Evolutionary conservation across 2,797 vertebrate species (phyloP).

Genomic region (Halcyon smyrnensis): DNA sequence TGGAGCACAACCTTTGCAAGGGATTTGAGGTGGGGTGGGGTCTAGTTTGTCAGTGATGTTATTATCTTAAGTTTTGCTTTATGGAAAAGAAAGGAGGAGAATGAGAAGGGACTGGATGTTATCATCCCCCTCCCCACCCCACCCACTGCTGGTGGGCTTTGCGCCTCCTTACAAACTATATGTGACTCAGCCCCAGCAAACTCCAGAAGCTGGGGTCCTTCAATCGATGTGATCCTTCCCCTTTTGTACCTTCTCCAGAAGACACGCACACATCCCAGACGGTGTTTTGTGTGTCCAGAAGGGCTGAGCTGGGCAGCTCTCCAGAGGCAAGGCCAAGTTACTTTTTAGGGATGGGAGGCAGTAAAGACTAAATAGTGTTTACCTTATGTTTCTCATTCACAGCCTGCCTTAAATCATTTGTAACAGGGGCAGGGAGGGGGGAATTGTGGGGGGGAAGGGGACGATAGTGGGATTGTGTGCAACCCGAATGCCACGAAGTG

Average conservation of each 20-base stretch:
- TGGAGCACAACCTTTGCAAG: neutral
- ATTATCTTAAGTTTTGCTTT: neutral
- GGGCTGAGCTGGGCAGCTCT: slow-evolving; percentile 13
- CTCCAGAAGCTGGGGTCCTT: slow-evolving; percentile 33
- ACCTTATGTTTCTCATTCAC: slow-evolving; percentile 62
- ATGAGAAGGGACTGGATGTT: neutral
- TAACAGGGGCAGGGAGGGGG: neutral
- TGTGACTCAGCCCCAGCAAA: neutral
- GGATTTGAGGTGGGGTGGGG: neutral
- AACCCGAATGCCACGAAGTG: neutral
- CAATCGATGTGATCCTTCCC: neutral
- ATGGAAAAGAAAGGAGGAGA: neutral
- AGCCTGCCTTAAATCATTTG: slow-evolving; percentile 54
- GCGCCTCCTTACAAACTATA: neutral
- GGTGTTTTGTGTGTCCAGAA: neutral
- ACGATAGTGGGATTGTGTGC: neutral
- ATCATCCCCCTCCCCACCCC: neutral
- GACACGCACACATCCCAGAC: neutral
- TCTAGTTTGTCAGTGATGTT: neutral
- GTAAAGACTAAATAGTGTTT: slow-evolving; percentile 38
- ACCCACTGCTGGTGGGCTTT: neutral
- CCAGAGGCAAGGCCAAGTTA: slow-evolving; percentile 51
- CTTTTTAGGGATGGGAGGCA: neutral
- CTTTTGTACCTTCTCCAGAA: slow-evolving; percentile 34
- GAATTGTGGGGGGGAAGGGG: neutral